phyloP scores from a whole-genome alignment of 2,113 vertebrate genomes.

The Centropus bengalensis region DNA sequence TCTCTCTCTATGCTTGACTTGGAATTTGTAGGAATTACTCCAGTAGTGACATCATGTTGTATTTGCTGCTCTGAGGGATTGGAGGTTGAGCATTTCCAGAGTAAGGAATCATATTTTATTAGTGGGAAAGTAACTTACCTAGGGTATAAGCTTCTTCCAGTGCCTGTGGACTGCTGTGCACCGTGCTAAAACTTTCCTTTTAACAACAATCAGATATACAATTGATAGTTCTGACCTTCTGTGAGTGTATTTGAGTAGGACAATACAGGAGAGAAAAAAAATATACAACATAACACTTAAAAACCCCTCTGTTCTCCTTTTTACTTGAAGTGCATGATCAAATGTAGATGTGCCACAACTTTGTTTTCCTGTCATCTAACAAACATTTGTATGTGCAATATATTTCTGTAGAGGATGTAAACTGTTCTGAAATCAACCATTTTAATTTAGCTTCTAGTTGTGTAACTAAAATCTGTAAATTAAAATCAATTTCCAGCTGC shows the following conservation, averaged over 20 bases:
- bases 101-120: slow-evolving; percentile 39
- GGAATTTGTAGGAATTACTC: not conserved
- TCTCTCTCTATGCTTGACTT: not conserved
- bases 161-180: not conserved
- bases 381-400: not conserved
- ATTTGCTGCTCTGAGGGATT: not conserved
- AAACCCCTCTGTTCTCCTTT: not conserved
- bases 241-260: not conserved
- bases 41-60: not conserved
- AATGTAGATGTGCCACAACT: not conserved
- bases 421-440: not conserved
- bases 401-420: not conserved
- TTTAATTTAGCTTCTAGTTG: not conserved
- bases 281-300: not conserved
- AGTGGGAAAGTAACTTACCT: not conserved
- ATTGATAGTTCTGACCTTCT: not conserved
- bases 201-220: not conserved
- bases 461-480: not conserved
- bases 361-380: not conserved
- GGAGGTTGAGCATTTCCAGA: not conserved
- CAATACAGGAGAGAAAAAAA: not conserved
- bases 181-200: not conserved
- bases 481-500: not conserved
- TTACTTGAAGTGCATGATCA: not conserved
- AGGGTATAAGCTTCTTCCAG: not conserved